phyloP scores from a whole-genome alignment of 53 echinoderm and acorn worm genomes.

The Luidia sarsii region DNA sequence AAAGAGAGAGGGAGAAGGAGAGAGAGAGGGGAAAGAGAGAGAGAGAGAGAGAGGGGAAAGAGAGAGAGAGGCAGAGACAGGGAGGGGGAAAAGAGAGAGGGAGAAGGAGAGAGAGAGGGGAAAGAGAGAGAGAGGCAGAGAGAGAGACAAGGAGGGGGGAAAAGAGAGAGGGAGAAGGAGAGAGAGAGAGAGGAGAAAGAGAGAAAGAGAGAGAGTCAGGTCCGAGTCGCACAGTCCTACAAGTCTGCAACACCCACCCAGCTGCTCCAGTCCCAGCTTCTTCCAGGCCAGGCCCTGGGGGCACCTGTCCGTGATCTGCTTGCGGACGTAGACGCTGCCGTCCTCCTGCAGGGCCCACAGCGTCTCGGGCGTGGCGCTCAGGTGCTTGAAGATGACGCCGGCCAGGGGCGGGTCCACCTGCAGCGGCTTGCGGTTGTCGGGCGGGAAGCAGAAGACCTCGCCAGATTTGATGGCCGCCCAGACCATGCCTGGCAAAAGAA shows the following conservation, averaged over 20 bases:
- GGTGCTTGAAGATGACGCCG: slow-evolving; percentile 63
- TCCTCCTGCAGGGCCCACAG: slow-evolving; percentile 79
- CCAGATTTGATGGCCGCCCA: slow-evolving; percentile 94
- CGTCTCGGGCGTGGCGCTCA: slow-evolving; percentile 80
- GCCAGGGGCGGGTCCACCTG: slow-evolving; percentile 81
- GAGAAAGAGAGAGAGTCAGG: too few relatives aligned
- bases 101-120: too few relatives aligned
- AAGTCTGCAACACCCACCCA: slow-evolving; percentile 58
- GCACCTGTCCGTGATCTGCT: slow-evolving; percentile 67
- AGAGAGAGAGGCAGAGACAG: too few relatives aligned
- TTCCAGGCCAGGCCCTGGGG: slow-evolving; percentile 86
- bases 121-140: too few relatives aligned
- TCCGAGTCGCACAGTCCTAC: too few relatives aligned
- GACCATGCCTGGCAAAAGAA: slow-evolving; percentile 71
- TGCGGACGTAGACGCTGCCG: slow-evolving; percentile 70
- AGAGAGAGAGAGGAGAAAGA: too few relatives aligned
- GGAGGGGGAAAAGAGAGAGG: too few relatives aligned
- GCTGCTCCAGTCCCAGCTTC: slow-evolving; percentile 77
- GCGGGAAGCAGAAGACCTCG: slow-evolving; percentile 91
- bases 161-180: too few relatives aligned
- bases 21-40: too few relatives aligned
- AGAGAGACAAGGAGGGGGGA: too few relatives aligned
- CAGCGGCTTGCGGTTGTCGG: slow-evolving; percentile 76
- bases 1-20: too few relatives aligned
- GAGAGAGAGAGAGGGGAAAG: too few relatives aligned